Conservation (phyloP, 2,888 invertebrate species). For the Mimas tiliae region DNA sequence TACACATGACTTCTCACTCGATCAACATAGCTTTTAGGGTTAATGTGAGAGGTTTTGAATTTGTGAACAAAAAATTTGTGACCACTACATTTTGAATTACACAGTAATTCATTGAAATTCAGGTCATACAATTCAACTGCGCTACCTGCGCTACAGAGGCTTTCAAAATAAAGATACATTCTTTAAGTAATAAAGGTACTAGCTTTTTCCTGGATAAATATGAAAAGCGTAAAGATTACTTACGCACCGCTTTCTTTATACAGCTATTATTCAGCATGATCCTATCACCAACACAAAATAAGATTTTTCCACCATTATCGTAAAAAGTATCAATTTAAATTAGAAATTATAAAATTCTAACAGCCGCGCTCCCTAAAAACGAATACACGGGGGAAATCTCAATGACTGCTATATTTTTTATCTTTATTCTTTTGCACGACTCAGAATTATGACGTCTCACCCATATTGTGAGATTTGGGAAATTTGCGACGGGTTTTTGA, state of each 20-base stretch:
- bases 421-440: slow-evolving; percentile 58
- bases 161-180: no score
- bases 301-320: slow-evolving; percentile 3
- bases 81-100: no score
- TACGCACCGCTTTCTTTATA: not conserved
- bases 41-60: not conserved
- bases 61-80: no score
- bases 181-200: no score
- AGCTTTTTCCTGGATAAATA: no score
- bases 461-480: slow-evolving; percentile 40
- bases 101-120: no score
- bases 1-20: slow-evolving; percentile 4
- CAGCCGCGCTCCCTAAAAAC: slow-evolving; percentile 56
- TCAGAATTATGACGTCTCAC: slow-evolving; percentile 57
- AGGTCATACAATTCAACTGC: no score
- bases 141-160: no score
- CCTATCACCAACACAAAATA: not conserved
- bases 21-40: not conserved
- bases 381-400: slow-evolving; percentile 70
- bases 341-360: slow-evolving; percentile 43
- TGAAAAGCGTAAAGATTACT: no score
- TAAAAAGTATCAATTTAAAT: slow-evolving; percentile 27
- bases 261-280: not conserved
- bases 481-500: slow-evolving; percentile 42
- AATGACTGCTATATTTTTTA: slow-evolving; percentile 56